Conservation (phyloP, 2,113 vertebrate genomes). For the Polypterus senegalus region DNA sequence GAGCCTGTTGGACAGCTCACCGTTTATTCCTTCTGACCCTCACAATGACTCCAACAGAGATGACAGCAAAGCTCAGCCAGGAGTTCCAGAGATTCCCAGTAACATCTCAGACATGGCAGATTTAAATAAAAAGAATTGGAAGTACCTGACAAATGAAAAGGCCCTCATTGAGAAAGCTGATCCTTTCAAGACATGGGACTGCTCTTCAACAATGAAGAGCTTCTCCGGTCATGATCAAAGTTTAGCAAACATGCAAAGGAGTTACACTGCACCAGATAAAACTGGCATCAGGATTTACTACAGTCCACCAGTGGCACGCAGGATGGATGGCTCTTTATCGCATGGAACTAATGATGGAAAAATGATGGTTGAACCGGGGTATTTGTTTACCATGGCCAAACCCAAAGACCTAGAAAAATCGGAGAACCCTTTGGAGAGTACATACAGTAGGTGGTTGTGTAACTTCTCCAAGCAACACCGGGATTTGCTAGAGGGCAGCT, state of each 20-base stretch:
- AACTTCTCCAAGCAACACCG: slow-evolving; percentile 79
- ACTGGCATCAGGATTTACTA: slow-evolving; percentile 94
- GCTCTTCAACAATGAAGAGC: slow-evolving; percentile 43
- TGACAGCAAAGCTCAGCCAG: slow-evolving; percentile 37
- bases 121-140: slow-evolving; percentile 55
- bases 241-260: slow-evolving; percentile 73
- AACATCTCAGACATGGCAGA: slow-evolving; percentile 36
- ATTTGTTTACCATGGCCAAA: slow-evolving; percentile 65
- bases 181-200: slow-evolving; percentile 67
- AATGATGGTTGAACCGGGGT: slow-evolving; percentile 59
- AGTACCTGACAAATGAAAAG: slow-evolving; percentile 58
- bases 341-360: slow-evolving; percentile 55
- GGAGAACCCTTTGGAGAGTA: slow-evolving; percentile 31
- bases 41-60: slow-evolving; percentile 33
- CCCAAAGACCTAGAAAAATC: slow-evolving; percentile 55
- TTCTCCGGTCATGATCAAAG: slow-evolving; percentile 43
- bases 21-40: slow-evolving; percentile 51
- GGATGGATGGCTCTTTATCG: slow-evolving; percentile 47
- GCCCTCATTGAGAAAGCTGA: slow-evolving; percentile 36
- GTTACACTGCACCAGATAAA: slow-evolving; percentile 85
- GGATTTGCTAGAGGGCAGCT: slow-evolving; percentile 62
- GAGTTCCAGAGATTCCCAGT: slow-evolving; percentile 30
- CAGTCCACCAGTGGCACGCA: slow-evolving; percentile 75
- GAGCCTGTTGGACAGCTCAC: slow-evolving; percentile 60
- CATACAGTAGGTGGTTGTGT: slow-evolving; percentile 81